A percentile compares a stretch with the other conserved stretches of the same genome.
Conservation (phyloP, 2,888 invertebrate genomes). For the Agapostemon virescens region DNA sequence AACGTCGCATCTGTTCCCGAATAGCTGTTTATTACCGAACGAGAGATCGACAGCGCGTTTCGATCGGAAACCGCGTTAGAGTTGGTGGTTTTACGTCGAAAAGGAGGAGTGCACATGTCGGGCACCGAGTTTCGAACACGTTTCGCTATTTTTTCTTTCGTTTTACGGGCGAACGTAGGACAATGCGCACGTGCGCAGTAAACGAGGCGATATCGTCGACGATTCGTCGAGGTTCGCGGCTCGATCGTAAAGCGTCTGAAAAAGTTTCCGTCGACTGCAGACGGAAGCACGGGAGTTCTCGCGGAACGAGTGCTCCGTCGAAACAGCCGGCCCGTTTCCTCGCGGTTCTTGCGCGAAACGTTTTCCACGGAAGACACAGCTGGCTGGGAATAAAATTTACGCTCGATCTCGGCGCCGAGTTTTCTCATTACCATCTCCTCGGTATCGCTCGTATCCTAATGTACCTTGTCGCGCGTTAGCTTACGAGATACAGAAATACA, state of each 20-base stretch:
- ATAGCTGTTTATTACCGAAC: neutral
- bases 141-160: conserved; percentile 1
- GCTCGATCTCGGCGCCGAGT: conserved; percentile 60
- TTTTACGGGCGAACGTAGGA: neutral
- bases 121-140: neutral
- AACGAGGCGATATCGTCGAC: conserved; percentile 29
- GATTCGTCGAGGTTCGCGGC: conserved; percentile 29
- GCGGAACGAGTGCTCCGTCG: conserved; percentile 17
- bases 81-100: neutral
- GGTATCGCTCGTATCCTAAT: conserved; percentile 50
- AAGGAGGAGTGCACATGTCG: neutral
- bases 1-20: neutral
- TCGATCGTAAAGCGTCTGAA: conserved; percentile 31
- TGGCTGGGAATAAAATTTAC: conserved; percentile 58
- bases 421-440: conserved; percentile 65
- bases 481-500: too few species aligned
- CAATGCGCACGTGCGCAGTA: conserved; percentile 20
- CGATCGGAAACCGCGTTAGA: neutral
- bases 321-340: conserved; percentile 27
- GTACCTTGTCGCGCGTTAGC: conserved; percentile 25
- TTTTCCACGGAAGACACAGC: neutral
- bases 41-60: neutral
- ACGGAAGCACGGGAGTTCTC: conserved; percentile 29
- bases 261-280: conserved; percentile 25
- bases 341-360: conserved; percentile 23